phyloP scores from a whole-genome alignment of 2,888 invertebrate species.

The Corythucha ciliata region DNA sequence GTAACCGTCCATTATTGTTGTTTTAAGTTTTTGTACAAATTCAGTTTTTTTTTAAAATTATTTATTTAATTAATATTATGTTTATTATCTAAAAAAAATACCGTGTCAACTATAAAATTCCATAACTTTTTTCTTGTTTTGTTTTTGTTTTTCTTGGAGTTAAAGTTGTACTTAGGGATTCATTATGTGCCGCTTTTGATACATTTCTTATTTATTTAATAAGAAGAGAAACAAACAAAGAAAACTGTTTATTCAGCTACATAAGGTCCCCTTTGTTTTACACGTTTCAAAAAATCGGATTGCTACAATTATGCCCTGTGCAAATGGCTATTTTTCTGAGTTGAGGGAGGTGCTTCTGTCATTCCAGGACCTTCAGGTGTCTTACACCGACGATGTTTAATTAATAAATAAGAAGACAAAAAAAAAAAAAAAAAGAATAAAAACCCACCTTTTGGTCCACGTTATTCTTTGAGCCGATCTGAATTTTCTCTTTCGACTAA shows the following conservation, averaged over 20 bases:
- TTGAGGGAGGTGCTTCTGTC: no score
- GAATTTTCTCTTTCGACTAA: slow-evolving; percentile 21
- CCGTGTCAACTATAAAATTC: slow-evolving; percentile 16
- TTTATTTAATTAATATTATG: background rate
- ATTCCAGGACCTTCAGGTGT: no score
- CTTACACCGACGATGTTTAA: no score
- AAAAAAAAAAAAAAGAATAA: no score
- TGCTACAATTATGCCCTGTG: no score
- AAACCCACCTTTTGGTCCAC: slow-evolving; percentile 31
- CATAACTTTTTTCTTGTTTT: slow-evolving; percentile 15
- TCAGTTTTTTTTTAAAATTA: slow-evolving; percentile 26
- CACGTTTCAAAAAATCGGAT: no score
- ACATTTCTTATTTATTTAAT: slow-evolving; percentile 14
- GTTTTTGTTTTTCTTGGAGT: slow-evolving; percentile 20
- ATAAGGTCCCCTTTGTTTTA: no score
- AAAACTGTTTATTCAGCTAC: no score
- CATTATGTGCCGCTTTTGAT: slow-evolving; percentile 14
- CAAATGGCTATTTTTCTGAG: no score
- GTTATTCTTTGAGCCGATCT: slow-evolving; percentile 28
- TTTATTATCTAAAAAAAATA: slow-evolving; percentile 20
- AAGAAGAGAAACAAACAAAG: no score
- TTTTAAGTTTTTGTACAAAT: slow-evolving; percentile 29
- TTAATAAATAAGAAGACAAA: no score
- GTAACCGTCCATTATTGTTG: slow-evolving; percentile 29
- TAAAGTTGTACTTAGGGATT: slow-evolving; percentile 27